Percentiles rank a stretch among this genome's conserved stretches.
phyloP scores from a whole-genome alignment of 1,140 invertebrate species.

The Drosophila repleta region DNA sequence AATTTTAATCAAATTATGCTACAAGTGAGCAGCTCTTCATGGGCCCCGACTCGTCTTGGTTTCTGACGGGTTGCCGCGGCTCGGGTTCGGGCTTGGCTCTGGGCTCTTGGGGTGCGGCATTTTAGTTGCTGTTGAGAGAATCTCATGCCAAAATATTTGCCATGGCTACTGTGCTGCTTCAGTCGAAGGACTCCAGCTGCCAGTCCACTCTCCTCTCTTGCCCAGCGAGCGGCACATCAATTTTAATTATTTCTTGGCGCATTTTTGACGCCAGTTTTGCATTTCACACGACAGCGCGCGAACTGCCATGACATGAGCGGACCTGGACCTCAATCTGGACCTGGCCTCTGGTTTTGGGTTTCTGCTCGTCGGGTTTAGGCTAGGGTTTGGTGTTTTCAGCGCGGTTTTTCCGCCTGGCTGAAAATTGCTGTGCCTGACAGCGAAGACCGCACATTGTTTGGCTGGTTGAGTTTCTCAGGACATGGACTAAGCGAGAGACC shows the following conservation, averaged over 20 bases:
- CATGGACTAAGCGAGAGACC: neutral
- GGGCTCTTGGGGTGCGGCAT: slow-evolving; percentile 54
- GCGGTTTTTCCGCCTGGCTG: slow-evolving; percentile 37
- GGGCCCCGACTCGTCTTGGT: slow-evolving; percentile 28
- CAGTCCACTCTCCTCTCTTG: neutral
- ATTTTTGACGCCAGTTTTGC: slow-evolving; percentile 62
- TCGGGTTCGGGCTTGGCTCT: neutral
- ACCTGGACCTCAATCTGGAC: neutral
- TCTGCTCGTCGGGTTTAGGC: neutral
- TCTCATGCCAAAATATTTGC: slow-evolving; percentile 53
- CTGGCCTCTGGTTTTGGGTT: slow-evolving; percentile 19
- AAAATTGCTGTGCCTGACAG: slow-evolving; percentile 7
- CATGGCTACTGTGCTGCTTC: slow-evolving; percentile 16
- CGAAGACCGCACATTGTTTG: slow-evolving; percentile 14
- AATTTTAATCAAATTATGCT: slow-evolving; percentile 77
- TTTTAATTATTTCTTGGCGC: slow-evolving; percentile 74
- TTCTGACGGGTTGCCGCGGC: neutral
- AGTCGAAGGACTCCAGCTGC: slow-evolving; percentile 20
- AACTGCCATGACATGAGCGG: neutral
- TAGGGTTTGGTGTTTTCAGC: neutral
- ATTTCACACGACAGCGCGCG: slow-evolving; percentile 61
- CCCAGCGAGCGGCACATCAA: slow-evolving; percentile 55
- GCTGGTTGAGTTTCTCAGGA: slow-evolving; percentile 25
- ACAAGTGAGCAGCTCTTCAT: slow-evolving; percentile 38
- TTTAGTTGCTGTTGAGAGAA: slow-evolving; percentile 64